Percentiles rank a stretch among this genome's conserved stretches.
Conservation (phyloP, 2,113 vertebrate species). For the Zosterops lateralis region DNA sequence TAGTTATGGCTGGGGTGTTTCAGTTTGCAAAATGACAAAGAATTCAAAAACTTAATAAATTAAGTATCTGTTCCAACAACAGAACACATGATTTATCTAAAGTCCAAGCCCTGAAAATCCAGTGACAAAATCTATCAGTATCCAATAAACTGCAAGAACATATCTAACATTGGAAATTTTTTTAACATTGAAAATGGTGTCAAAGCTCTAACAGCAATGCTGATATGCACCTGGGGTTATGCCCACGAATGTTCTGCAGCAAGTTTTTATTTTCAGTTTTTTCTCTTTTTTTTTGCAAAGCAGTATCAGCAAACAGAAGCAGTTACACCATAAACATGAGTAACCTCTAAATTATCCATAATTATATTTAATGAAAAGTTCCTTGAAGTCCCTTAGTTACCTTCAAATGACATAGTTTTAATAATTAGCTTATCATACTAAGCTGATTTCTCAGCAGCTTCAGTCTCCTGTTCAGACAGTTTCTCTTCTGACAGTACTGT, state of each 20-base stretch:
- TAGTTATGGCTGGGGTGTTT: slow-evolving; percentile 26
- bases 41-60: neutral
- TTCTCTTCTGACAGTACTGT: slow-evolving; percentile 93
- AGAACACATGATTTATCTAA: slow-evolving; percentile 10
- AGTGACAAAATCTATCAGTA: slow-evolving; percentile 30
- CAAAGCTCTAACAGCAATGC: slow-evolving; percentile 61
- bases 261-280: neutral
- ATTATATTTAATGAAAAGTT: slow-evolving; percentile 72
- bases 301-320: slow-evolving; percentile 80
- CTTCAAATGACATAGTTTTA: slow-evolving; percentile 65
- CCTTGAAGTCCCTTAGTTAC: slow-evolving; percentile 73
- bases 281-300: slow-evolving; percentile 68
- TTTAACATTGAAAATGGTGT: slow-evolving; percentile 44
- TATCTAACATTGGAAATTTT: neutral
- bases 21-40: slow-evolving; percentile 40
- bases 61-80: slow-evolving; percentile 2
- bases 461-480: slow-evolving; percentile 91
- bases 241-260: slow-evolving; percentile 66
- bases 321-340: slow-evolving; percentile 79
- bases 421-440: slow-evolving; percentile 68
- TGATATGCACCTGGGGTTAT: slow-evolving; percentile 39
- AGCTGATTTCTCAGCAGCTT: slow-evolving; percentile 87
- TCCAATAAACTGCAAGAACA: slow-evolving; percentile 58
- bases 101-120: slow-evolving; percentile 40
- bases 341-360: slow-evolving; percentile 78